These are phyloP conservation scores for Synodontis membranacea DNA, from an alignment of 2,113 vertebrate species.

Conservation along the genomic window DNA sequence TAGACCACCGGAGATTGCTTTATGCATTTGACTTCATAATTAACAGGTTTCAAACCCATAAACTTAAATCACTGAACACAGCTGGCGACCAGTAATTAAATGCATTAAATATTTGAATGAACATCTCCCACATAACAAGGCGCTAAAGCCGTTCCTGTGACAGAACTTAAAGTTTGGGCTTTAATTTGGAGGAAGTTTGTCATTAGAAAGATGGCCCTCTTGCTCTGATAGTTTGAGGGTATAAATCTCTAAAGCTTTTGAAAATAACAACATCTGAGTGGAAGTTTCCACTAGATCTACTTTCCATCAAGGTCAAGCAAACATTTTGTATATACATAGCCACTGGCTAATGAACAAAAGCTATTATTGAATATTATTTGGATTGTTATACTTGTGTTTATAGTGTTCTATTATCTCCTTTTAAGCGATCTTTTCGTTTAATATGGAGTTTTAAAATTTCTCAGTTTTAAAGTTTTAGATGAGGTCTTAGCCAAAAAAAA, in stretches of 20 bases:
- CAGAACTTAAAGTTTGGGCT: conserved; percentile 70
- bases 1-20: conserved; percentile 77
- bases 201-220: conserved; percentile 34
- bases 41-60: conserved; percentile 82
- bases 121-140: conserved; percentile 77
- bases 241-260: conserved; percentile 11
- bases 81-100: conserved; percentile 81
- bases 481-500: not conserved
- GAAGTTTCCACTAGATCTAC: conserved; percentile 10
- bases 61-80: conserved; percentile 81
- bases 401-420: not conserved
- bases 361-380: not conserved
- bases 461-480: conserved; percentile 1
- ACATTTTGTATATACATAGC: not conserved
- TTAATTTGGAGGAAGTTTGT: conserved; percentile 38
- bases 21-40: conserved; percentile 82
- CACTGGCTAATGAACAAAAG: not conserved
- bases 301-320: conserved; percentile 18
- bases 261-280: not conserved
- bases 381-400: conserved; percentile 12
- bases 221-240: conserved; percentile 17
- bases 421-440: not conserved
- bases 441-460: conserved; percentile 5
- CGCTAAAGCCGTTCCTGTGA: conserved; percentile 67
- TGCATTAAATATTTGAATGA: conserved; percentile 81